A percentile compares a stretch with the other conserved stretches of the same genome.
phyloP scores from a whole-genome alignment of 2,113 vertebrate genomes.

The Oryzias javanicus region DNA sequence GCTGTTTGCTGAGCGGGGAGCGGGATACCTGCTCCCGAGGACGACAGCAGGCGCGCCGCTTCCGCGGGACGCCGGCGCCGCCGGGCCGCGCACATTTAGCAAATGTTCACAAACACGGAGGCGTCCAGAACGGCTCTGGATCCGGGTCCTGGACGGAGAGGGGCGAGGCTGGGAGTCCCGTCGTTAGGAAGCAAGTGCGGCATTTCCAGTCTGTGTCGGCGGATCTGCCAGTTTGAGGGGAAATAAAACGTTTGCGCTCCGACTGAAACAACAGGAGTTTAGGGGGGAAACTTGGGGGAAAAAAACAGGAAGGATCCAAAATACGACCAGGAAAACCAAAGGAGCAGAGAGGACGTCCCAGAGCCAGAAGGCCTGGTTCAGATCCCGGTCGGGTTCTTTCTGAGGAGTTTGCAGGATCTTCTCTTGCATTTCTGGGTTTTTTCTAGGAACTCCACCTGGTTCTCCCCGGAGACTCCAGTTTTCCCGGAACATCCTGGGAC shows the following conservation, averaged over 20 bases:
- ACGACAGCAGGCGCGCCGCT: constrained; percentile 64
- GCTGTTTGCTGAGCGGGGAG: constrained; percentile 97
- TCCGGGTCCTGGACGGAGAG: neutral
- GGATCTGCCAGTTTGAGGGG: constrained; percentile 5
- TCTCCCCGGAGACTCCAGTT: too few species aligned
- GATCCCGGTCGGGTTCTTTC: too few species aligned
- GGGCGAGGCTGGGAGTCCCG: constrained; percentile 4
- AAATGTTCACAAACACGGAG: constrained; percentile 48
- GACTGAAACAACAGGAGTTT: too few species aligned
- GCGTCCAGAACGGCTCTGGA: constrained; percentile 20
- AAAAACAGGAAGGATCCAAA: too few species aligned
- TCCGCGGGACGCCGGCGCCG: constrained; percentile 37
- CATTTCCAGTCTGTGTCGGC: constrained; percentile 36
- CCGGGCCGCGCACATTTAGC: constrained; percentile 50
- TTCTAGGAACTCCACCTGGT: too few species aligned
- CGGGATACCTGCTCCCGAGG: constrained; percentile 92
- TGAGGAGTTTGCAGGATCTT: too few species aligned
- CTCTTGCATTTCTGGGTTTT: too few species aligned
- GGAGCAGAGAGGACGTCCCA: too few species aligned
- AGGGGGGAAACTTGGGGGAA: too few species aligned
- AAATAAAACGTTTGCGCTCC: neutral
- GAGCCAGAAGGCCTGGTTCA: too few species aligned
- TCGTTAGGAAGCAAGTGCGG: neutral
- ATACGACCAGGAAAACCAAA: too few species aligned
- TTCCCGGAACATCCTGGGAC: too few species aligned